These are phyloP conservation scores for Polydrusus cervinus DNA, from an alignment of 2,888 invertebrate species.

Conservation along the genomic window DNA sequence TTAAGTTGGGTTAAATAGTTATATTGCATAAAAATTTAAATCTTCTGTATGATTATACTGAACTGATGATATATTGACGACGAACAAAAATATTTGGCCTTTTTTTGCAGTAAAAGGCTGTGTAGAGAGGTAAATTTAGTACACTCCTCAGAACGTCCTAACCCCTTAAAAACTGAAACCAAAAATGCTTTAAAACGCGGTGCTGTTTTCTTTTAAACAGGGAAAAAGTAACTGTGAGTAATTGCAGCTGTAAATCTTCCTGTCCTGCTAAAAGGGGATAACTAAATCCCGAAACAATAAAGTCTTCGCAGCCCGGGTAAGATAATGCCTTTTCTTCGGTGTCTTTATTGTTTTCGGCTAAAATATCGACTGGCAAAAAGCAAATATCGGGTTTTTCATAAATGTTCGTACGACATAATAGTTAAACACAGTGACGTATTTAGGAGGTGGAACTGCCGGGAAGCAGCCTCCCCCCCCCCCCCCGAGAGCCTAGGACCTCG, in stretches of 20 bases:
- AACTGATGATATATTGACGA: constrained; percentile 42
- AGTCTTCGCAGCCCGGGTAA: constrained; percentile 16
- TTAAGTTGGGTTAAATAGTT: too few relatives aligned
- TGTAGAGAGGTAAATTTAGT: constrained; percentile 59
- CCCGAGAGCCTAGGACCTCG: too few relatives aligned
- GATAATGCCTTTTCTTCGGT: constrained; percentile 8
- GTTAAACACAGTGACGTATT: too few relatives aligned
- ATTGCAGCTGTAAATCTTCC: constrained; percentile 36
- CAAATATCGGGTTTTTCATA: too few relatives aligned
- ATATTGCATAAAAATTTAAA: too few relatives aligned
- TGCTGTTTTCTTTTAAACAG: constrained; percentile 30
- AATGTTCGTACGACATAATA: too few relatives aligned
- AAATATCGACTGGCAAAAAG: not conserved
- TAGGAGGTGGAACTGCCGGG: too few relatives aligned
- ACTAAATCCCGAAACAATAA: constrained; percentile 43
- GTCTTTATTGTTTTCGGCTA: constrained; percentile 21
- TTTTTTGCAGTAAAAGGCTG: constrained; percentile 65
- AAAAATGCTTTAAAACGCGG: constrained; percentile 25
- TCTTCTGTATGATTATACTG: constrained; percentile 7
- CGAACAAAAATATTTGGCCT: constrained; percentile 61
- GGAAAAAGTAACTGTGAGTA: constrained; percentile 35
- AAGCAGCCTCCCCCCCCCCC: too few relatives aligned
- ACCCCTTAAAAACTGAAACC: constrained; percentile 1
- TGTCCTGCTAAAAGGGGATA: constrained; percentile 12
- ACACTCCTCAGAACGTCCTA: too few relatives aligned